Evolutionary conservation across 2,888 invertebrate species (phyloP).

Genomic region (Buathra laborator): DNA sequence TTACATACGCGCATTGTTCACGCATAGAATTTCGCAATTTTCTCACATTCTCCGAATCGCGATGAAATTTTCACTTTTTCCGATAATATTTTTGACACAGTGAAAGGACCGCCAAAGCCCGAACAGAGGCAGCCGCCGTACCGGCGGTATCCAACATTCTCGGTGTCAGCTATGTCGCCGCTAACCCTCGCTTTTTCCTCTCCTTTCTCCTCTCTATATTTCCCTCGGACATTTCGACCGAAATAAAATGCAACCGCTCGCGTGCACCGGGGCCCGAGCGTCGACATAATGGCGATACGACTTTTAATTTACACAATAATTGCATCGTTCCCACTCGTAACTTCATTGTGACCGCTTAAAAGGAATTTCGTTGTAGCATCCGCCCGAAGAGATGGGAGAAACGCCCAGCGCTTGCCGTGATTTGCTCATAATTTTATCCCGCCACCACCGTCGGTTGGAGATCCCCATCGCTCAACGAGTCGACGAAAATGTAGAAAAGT

Average conservation of each 20-base stretch:
- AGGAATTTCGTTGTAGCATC: conserved; percentile 59
- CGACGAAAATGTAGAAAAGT: conserved; percentile 35
- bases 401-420: conserved; percentile 35
- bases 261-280: conserved; percentile 18
- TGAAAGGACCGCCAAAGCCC: not conserved
- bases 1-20: not conserved
- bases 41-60: conserved; percentile 17
- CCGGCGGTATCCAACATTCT: not conserved
- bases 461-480: conserved; percentile 18
- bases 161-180: not conserved
- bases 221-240: conserved; percentile 40
- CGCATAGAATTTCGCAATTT: conserved; percentile 2
- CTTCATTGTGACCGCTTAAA: conserved; percentile 69
- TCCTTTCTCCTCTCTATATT: not conserved
- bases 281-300: conserved; percentile 67
- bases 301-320: conserved; percentile 72
- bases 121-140: not conserved
- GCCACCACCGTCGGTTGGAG: not conserved
- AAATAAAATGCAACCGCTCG: conserved; percentile 38
- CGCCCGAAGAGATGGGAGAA: conserved; percentile 20
- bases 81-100: conserved; percentile 25
- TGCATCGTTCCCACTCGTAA: conserved; percentile 64
- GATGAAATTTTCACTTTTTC: conserved; percentile 45
- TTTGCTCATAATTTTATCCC: conserved; percentile 47
- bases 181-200: conserved; percentile 11